phyloP scores from a whole-genome alignment of 2,113 vertebrate species.

The Dicrurus megarhynchus region DNA sequence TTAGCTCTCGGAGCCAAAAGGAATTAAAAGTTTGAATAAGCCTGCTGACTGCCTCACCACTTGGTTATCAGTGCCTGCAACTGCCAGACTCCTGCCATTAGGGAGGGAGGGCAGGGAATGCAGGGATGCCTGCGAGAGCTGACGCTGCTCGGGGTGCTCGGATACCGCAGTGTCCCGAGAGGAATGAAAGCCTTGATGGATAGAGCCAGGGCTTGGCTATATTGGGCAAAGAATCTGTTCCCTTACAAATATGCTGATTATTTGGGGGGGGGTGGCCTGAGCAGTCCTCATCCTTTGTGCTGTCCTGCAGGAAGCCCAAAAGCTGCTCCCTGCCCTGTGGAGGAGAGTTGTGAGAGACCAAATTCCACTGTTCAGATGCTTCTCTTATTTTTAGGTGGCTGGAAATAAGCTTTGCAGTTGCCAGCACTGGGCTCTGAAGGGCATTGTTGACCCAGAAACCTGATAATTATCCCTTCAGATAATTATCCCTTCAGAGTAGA shows the following conservation, averaged over 20 bases:
- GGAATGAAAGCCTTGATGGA: not conserved
- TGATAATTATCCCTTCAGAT: not conserved
- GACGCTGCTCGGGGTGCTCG: not conserved
- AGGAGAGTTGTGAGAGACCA: not conserved
- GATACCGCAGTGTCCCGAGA: not conserved
- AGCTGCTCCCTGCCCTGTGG: not conserved
- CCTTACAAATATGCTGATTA: conserved; percentile 23
- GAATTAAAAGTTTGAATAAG: conserved; percentile 49
- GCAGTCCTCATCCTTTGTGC: not conserved
- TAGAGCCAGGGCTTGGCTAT: conserved; percentile 33
- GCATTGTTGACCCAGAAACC: not conserved
- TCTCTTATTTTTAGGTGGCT: conserved; percentile 38
- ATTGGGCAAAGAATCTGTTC: conserved; percentile 3
- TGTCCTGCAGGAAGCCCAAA: not conserved
- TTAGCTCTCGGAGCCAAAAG: conserved; percentile 54
- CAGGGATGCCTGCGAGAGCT: not conserved
- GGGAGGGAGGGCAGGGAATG: not conserved
- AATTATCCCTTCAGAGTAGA: not conserved
- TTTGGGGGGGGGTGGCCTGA: not conserved
- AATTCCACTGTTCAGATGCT: conserved; percentile 8
- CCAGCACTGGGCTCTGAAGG: not conserved
- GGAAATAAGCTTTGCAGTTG: conserved; percentile 37
- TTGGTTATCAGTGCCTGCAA: conserved; percentile 23
- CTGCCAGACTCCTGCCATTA: not conserved
- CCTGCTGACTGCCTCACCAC: not conserved